phyloP scores from a whole-genome alignment of 92 coral and sea anemone genomes.

The Zoanthus gigantus region DNA sequence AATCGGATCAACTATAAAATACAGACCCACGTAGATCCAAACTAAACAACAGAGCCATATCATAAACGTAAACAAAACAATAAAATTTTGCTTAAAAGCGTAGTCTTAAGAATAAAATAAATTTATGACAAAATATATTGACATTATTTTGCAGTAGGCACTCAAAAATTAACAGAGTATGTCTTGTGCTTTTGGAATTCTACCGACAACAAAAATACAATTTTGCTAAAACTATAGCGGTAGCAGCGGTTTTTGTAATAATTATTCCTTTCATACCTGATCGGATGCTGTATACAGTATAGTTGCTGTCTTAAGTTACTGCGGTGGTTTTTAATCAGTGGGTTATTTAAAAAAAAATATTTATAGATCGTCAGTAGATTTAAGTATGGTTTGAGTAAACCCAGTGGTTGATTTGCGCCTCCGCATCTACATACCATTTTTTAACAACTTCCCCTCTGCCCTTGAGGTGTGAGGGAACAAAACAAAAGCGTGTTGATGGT shows the following conservation, averaged over 20 bases:
- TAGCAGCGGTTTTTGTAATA: not conserved
- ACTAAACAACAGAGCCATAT: not conserved
- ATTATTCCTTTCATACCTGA: not conserved
- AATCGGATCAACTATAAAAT: no score
- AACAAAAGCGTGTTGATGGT: slow-evolving; percentile 33
- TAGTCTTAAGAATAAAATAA: not conserved
- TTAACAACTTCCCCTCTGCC: slow-evolving; percentile 18
- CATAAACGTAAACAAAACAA: not conserved
- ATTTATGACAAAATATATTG: not conserved
- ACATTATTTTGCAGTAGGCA: not conserved
- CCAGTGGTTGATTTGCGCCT: not conserved
- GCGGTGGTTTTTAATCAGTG: not conserved
- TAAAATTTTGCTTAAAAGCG: not conserved
- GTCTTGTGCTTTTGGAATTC: not conserved
- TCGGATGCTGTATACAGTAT: not conserved
- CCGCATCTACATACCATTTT: not conserved
- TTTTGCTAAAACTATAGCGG: not conserved
- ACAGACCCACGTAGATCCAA: no score
- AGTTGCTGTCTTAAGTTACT: not conserved
- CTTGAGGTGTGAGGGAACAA: slow-evolving; percentile 2
- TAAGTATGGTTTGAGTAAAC: not conserved
- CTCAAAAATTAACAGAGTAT: not conserved
- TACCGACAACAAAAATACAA: not conserved
- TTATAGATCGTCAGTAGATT: not conserved
- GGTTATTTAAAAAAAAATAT: not conserved